phyloP scores from a whole-genome alignment of 2,888 invertebrate genomes.

The Tachina fera region DNA sequence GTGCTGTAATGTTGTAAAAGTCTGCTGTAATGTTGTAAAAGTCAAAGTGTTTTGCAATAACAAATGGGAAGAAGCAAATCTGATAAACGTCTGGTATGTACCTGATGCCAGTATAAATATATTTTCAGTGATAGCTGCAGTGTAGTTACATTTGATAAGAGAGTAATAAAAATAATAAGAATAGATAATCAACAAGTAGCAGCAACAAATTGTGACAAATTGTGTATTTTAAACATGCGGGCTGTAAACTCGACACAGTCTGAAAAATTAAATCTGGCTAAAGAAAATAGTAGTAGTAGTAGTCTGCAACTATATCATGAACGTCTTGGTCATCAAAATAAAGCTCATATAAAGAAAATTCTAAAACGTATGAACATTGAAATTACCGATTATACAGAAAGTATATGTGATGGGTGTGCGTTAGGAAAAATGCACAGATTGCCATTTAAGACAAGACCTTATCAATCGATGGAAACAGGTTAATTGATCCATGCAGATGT shows the following conservation, averaged over 20 bases:
- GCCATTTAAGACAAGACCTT: slow-evolving; percentile 46
- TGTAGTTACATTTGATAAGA: slow-evolving; percentile 19
- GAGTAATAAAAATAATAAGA: slow-evolving; percentile 24
- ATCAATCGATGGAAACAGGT: slow-evolving; percentile 34
- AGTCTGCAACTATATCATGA: slow-evolving; percentile 39
- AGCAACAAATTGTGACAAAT: slow-evolving; percentile 42
- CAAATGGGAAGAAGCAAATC: neutral
- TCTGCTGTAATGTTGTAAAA: slow-evolving; percentile 6
- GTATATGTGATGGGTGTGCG: slow-evolving; percentile 51
- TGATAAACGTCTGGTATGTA: neutral
- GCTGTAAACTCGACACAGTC: slow-evolving; percentile 35
- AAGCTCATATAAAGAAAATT: slow-evolving; percentile 43
- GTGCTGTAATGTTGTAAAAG: slow-evolving; percentile 38
- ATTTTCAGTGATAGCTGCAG: neutral
- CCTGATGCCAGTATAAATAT: slow-evolving; percentile 14
- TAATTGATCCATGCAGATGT: neutral
- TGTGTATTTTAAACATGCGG: slow-evolving; percentile 53
- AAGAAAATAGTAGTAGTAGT: slow-evolving; percentile 12
- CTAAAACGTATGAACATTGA: slow-evolving; percentile 30
- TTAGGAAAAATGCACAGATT: slow-evolving; percentile 58
- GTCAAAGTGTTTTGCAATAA: slow-evolving; percentile 25
- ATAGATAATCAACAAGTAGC: slow-evolving; percentile 10
- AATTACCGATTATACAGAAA: slow-evolving; percentile 17
- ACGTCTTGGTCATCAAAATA: slow-evolving; percentile 45
- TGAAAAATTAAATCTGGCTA: slow-evolving; percentile 25